Percentiles rank a stretch among this genome's conserved stretches.
These are phyloP conservation scores for Polietes domitor DNA, from an alignment of 2,888 invertebrate species.

Conservation along the genomic window DNA sequence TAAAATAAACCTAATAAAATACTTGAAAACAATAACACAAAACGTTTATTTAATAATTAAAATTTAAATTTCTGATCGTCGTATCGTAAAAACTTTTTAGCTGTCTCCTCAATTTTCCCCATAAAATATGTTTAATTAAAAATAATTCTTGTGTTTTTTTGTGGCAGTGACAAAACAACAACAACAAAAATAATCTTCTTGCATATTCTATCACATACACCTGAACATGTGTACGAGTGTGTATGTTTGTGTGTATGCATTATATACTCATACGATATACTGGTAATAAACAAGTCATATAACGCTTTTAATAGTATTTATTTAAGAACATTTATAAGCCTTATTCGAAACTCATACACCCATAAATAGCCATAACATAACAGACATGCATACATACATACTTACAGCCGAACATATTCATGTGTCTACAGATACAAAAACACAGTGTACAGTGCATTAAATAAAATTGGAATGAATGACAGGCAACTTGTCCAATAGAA, in stretches of 20 bases:
- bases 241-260: neutral
- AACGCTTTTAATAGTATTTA: constrained; percentile 39
- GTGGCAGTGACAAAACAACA: neutral
- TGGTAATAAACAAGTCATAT: constrained; percentile 36
- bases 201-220: neutral
- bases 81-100: neutral
- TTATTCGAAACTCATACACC: neutral
- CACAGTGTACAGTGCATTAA: no score
- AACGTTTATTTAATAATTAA: neutral
- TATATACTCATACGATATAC: neutral
- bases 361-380: neutral
- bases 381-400: neutral
- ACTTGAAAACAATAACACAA: neutral
- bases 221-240: neutral
- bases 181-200: neutral
- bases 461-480: no score
- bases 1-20: no score
- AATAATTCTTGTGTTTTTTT: neutral
- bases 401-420: no score
- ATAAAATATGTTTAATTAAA: neutral
- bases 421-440: no score
- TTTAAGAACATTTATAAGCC: constrained; percentile 38
- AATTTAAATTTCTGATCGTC: neutral
- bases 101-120: neutral
- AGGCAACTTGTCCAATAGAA: no score